Evolutionary conservation across 2,888 invertebrate species (phyloP), one percentile per base, ranked within the genome.

Genomic region (Lasioglossum figueresi): DNA sequence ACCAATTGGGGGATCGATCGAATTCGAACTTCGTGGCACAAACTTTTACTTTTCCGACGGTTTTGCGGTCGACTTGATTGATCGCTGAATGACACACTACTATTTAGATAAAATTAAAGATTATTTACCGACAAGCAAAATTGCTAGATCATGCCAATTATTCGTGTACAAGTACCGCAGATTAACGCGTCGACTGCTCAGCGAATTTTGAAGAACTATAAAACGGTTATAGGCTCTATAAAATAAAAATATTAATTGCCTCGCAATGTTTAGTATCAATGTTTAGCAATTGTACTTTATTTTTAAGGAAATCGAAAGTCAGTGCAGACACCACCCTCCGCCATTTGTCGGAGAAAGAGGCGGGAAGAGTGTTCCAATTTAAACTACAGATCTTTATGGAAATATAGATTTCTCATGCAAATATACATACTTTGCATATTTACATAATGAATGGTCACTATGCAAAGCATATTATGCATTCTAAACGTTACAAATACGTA

Each of bases 1-100:
- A 83, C 82, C 75, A 88, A 82, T 80, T 82, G 84, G 76, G 75
- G 77, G 86, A 92, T 92, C 92, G 92, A 92, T 92, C 80, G 79
- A 89, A 80, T 79, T 82, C 45, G 76, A 76, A 83, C 56, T 79
- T 80, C 77, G 16, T 27, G n/a, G 23, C 40, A 27, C 2, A 23
- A 45, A 59, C 56, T 78, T 73, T 75, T 75, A 80, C 66, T 43
- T 75, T 80, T 37, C 23, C 40, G 5, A 27, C 12, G 66, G 23
- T 23, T 16, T 37, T 52, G 27, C 56, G n/a, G 14, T 1, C 37
- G 27, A 27, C 59, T 31, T n/a, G 31, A 45, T 76, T 45, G 23
- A 43, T 71, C n/a, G 45, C 16, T 16, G 27, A 43, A 43, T 27
- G 27, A 2, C n/a, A 12, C 40, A 23, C 40, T n/a, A 14, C 40